These are phyloP conservation scores for Enteromius treurensis DNA, from an alignment of 2,797 vertebrate species.

Conservation along the genomic window DNA sequence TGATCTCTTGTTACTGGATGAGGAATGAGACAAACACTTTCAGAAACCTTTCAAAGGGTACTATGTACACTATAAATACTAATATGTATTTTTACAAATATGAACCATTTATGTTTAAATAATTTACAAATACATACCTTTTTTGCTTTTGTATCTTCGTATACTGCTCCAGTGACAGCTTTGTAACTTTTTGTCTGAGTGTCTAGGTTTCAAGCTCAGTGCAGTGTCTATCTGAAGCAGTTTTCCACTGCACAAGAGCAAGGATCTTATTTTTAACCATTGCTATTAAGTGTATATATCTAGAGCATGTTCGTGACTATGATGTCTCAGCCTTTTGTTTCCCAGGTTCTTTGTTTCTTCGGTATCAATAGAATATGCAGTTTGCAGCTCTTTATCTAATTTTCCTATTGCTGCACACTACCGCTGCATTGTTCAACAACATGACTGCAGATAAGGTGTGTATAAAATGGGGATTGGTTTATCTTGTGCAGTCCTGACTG, in stretches of 20 bases:
- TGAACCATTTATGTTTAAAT: background rate
- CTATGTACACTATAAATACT: background rate
- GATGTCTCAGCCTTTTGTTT: background rate
- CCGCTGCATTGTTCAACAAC: slow-evolving; percentile 45
- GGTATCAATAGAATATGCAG: background rate
- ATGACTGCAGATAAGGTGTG: slow-evolving; percentile 42
- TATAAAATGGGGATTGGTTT: slow-evolving; percentile 28
- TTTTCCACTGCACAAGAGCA: background rate
- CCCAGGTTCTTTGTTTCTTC: background rate
- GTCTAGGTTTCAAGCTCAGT: background rate
- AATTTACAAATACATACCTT: background rate
- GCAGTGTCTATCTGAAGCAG: background rate
- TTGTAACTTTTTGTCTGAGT: background rate
- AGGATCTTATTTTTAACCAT: background rate
- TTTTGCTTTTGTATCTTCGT: background rate
- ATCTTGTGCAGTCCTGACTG: slow-evolving; percentile 24
- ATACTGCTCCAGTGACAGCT: background rate
- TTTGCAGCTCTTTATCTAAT: background rate
- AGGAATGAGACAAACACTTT: background rate
- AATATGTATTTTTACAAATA: background rate
- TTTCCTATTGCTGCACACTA: background rate
- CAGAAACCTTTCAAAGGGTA: background rate
- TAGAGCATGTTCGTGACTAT: background rate
- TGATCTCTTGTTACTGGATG: background rate
- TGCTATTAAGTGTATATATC: background rate